phyloP scores from a whole-genome alignment of 2,797 vertebrate genomes.

The Knipowitschia caucasica region DNA sequence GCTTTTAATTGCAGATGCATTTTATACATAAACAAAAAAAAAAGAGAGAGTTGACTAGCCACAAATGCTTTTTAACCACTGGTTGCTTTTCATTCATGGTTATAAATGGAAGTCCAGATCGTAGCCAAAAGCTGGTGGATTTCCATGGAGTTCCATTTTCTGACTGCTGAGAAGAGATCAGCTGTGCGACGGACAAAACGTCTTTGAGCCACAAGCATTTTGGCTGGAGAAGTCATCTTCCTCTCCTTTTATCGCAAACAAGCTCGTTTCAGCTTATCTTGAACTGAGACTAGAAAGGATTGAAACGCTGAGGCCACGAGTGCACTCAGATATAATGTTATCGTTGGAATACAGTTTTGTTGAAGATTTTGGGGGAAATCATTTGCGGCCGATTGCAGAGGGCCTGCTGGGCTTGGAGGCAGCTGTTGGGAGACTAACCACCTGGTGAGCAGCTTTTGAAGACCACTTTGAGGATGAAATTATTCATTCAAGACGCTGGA shows the following conservation, averaged over 20 bases:
- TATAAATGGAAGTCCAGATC: slow-evolving; percentile 22
- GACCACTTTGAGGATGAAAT: slow-evolving; percentile 96
- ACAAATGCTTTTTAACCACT: neutral
- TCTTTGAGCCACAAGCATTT: slow-evolving; percentile 26
- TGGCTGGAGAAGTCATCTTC: slow-evolving; percentile 47
- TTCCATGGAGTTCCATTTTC: slow-evolving; percentile 22
- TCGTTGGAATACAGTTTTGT: slow-evolving; percentile 89
- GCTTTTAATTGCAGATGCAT: no score
- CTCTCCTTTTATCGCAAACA: slow-evolving; percentile 51
- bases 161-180: slow-evolving; percentile 37
- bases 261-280: slow-evolving; percentile 48
- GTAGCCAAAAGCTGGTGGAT: slow-evolving; percentile 34
- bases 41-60: neutral
- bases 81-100: slow-evolving; percentile 17
- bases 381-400: slow-evolving; percentile 88
- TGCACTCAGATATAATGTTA: slow-evolving; percentile 82
- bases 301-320: slow-evolving; percentile 67
- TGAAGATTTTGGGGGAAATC: slow-evolving; percentile 89
- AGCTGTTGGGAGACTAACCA: slow-evolving; percentile 81
- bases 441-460: slow-evolving; percentile 90
- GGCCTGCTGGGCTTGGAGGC: slow-evolving; percentile 85
- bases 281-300: slow-evolving; percentile 40
- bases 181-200: slow-evolving; percentile 29
- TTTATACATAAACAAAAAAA: no score
- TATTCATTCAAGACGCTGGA: slow-evolving; percentile 87